phyloP scores from a whole-genome alignment of 2,113 vertebrate species.

The Scomber scombrus region DNA sequence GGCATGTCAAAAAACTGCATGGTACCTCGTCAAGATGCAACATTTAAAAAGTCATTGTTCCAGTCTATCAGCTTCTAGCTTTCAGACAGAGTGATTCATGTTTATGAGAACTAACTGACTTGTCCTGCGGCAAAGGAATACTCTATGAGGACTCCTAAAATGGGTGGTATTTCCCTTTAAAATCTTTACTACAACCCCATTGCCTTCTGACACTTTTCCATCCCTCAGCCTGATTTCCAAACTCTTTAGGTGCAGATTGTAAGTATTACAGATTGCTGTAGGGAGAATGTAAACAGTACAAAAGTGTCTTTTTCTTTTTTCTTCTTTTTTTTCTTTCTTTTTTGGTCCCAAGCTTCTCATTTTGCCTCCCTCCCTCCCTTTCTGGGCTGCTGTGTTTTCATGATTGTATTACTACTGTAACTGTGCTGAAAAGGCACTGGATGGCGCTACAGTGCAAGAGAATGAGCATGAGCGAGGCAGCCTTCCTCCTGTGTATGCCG shows the following conservation, averaged over 20 bases:
- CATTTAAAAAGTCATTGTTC: neutral
- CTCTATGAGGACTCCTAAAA: constrained; percentile 23
- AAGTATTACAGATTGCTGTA: constrained; percentile 27
- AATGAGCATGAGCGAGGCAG: constrained; percentile 74
- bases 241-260: constrained; percentile 23
- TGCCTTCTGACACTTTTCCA: constrained; percentile 11
- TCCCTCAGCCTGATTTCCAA: constrained; percentile 1
- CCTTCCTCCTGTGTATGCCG: constrained; percentile 64
- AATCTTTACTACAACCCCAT: neutral
- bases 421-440: constrained; percentile 70
- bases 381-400: constrained; percentile 37
- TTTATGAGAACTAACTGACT: neutral
- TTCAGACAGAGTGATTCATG: neutral
- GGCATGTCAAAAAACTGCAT: neutral
- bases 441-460: constrained; percentile 65
- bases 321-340: too few species aligned
- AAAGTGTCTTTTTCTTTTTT: constrained; percentile 21
- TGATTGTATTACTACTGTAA: constrained; percentile 72
- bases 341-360: neutral
- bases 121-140: neutral
- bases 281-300: constrained; percentile 35
- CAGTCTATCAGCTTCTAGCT: neutral
- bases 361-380: neutral
- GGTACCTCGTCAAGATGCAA: neutral
- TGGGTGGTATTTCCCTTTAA: constrained; percentile 31